phyloP scores from a whole-genome alignment of 2,797 vertebrate species.

The Lithobates pipiens region DNA sequence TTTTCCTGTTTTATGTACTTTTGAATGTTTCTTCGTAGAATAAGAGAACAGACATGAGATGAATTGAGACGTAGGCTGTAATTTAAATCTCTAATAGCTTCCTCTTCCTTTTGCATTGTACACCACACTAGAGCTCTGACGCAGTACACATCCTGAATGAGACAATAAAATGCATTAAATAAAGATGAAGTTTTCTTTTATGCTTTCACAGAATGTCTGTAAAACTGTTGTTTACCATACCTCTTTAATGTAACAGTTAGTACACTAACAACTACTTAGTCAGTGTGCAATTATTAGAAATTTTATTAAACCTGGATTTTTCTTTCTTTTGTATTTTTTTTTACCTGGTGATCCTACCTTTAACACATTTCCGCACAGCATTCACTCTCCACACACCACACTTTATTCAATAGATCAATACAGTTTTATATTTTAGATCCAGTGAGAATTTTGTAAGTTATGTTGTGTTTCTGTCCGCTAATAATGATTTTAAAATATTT shows the following conservation, averaged over 20 bases:
- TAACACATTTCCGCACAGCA: too few relatives aligned
- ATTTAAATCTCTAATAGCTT: constrained; percentile 62
- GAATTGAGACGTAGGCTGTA: constrained; percentile 57
- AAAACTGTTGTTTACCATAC: neutral
- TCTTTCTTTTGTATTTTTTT: too few relatives aligned
- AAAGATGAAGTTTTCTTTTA: neutral
- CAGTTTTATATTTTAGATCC: too few relatives aligned
- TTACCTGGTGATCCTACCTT: too few relatives aligned
- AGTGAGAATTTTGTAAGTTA: too few relatives aligned
- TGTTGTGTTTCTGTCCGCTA: too few relatives aligned
- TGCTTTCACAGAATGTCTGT: neutral
- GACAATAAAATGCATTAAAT: constrained; percentile 22
- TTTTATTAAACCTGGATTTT: too few relatives aligned
- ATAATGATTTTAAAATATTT: too few relatives aligned
- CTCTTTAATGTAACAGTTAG: neutral
- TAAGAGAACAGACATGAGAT: constrained; percentile 59
- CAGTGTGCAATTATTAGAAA: too few relatives aligned
- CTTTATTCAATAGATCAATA: too few relatives aligned
- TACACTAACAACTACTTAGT: too few relatives aligned
- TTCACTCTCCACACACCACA: too few relatives aligned
- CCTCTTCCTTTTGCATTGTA: constrained; percentile 60
- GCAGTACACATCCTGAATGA: constrained; percentile 48
- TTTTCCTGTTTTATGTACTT: constrained; percentile 42
- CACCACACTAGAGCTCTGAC: constrained; percentile 58
- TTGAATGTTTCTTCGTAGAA: constrained; percentile 56